Evolutionary conservation across 2,113 vertebrate species (phyloP).

Genomic region (Myrmecophaga tridactyla): DNA sequence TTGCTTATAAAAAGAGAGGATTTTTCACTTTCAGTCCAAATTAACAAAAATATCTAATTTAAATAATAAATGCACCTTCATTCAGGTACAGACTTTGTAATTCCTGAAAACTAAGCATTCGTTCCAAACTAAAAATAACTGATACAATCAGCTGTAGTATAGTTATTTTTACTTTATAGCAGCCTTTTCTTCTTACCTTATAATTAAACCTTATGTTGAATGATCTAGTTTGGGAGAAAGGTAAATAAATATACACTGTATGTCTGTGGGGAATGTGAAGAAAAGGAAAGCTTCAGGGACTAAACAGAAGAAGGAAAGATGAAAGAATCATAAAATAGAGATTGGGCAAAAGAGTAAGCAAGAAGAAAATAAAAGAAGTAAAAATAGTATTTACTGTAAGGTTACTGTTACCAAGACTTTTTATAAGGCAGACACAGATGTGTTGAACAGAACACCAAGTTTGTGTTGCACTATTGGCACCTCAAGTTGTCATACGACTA

Average conservation of each 20-base stretch:
- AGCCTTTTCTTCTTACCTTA: not conserved
- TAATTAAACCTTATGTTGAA: not conserved
- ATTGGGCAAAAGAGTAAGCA: not conserved
- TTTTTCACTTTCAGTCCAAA: not conserved
- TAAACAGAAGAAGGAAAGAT: not conserved
- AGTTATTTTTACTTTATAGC: no score
- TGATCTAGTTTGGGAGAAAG: not conserved
- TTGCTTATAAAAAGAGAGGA: not conserved
- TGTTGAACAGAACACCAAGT: not conserved
- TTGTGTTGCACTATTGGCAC: not conserved
- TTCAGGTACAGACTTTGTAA: not conserved
- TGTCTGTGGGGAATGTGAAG: not conserved
- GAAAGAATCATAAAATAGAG: not conserved
- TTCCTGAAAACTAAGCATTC: not conserved
- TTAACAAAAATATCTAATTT: not conserved
- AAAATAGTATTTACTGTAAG: conserved; percentile 7
- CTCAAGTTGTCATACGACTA: not conserved
- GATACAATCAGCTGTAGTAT: not conserved
- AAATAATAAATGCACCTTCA: not conserved
- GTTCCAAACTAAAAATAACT: conserved; percentile 38
- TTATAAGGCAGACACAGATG: not conserved
- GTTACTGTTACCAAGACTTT: not conserved
- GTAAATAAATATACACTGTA: conserved; percentile 27
- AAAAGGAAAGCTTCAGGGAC: not conserved
- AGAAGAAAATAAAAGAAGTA: not conserved